These are phyloP conservation scores for Hetaerina americana DNA, from an alignment of 1,140 invertebrate genomes.

Conservation along the genomic window DNA sequence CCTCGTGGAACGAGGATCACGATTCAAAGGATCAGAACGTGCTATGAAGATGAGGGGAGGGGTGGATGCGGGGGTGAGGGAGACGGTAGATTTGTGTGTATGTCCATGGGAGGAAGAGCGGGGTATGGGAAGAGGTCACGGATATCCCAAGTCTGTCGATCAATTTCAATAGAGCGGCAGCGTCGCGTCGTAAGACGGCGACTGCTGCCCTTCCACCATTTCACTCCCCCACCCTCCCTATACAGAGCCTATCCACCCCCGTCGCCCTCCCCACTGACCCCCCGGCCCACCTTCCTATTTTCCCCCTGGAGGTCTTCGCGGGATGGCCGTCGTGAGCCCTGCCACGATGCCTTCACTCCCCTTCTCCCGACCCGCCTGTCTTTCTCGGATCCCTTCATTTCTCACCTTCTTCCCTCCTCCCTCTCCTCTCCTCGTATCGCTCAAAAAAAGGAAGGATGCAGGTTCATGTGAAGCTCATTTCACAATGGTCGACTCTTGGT, in stretches of 20 bases:
- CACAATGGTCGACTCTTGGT: too few species aligned
- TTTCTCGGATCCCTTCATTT: too few species aligned
- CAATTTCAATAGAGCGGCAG: background rate
- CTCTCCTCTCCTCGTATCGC: too few species aligned
- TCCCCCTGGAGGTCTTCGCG: background rate
- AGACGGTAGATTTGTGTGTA: background rate
- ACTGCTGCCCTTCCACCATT: background rate
- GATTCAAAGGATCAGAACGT: background rate
- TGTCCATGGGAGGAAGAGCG: background rate
- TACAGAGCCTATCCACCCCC: too few species aligned
- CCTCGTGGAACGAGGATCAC: background rate
- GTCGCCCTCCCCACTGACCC: too few species aligned
- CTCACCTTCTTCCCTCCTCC: too few species aligned
- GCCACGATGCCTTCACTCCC: background rate
- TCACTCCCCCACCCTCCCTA: background rate
- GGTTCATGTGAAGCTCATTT: too few species aligned
- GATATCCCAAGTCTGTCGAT: background rate
- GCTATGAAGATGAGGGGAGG: background rate
- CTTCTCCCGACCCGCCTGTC: too few species aligned
- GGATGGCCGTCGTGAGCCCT: background rate
- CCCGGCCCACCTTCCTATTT: background rate
- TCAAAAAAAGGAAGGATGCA: too few species aligned
- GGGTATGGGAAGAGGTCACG: background rate
- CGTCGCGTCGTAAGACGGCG: background rate
- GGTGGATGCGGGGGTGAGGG: background rate